A percentile compares a stretch with the other conserved stretches of the same genome.
Conservation (phyloP, 2,113 vertebrate species). For the Campylomormyrus tamandua region DNA sequence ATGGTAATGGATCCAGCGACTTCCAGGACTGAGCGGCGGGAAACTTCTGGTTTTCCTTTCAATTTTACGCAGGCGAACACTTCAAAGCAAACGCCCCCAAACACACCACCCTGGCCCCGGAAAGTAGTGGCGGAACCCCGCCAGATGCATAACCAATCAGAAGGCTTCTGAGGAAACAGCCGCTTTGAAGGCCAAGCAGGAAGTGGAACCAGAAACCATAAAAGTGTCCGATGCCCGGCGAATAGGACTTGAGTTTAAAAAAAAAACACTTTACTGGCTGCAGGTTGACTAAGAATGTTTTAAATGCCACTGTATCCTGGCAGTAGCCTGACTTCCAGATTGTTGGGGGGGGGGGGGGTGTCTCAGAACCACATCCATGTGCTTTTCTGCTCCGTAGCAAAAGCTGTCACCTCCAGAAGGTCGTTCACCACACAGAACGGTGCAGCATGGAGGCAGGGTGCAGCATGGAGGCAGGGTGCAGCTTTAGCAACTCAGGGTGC, state of each 20-base stretch:
- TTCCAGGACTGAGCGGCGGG: constrained; percentile 7
- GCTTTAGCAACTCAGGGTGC: background rate
- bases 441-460: background rate
- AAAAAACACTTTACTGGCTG: constrained; percentile 21
- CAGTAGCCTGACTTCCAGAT: constrained; percentile 8
- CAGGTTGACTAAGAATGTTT: constrained; percentile 23
- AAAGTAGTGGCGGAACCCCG: constrained; percentile 35
- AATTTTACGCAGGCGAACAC: constrained; percentile 45
- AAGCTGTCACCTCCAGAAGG: constrained; percentile 43
- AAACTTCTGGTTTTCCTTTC: constrained; percentile 47
- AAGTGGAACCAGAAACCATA: constrained; percentile 18
- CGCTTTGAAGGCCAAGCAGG: constrained; percentile 43
- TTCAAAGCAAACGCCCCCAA: constrained; percentile 47
- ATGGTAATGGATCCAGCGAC: constrained; percentile 33
- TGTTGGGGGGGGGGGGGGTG: background rate
- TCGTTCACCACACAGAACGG: background rate
- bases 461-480: background rate
- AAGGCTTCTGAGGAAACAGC: constrained; percentile 42
- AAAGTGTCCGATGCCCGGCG: constrained; percentile 39
- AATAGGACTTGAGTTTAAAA: constrained; percentile 30
- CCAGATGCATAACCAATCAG: constrained; percentile 59
- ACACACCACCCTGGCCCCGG: constrained; percentile 8
- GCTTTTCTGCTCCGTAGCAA: constrained; percentile 16
- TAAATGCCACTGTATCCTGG: constrained; percentile 29
- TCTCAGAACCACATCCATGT: background rate